These are phyloP conservation scores for Oligia strigilis DNA, from an alignment of 2,888 invertebrate genomes.

Conservation along the genomic window DNA sequence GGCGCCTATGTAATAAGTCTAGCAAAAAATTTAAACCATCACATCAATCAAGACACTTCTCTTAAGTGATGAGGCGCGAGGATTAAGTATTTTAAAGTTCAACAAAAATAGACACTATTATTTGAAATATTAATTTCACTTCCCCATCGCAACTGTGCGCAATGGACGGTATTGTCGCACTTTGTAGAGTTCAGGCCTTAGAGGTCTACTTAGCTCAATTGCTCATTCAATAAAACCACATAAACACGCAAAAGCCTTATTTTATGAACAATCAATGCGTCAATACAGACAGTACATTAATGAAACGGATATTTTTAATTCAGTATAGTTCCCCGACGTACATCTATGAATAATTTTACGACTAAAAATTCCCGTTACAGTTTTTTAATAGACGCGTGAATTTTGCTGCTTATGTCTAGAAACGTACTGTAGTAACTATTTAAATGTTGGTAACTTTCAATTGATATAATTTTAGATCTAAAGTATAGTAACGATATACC, in stretches of 20 bases:
- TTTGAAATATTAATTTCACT: background rate
- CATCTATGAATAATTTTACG: constrained; percentile 37
- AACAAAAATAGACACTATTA: background rate
- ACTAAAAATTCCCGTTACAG: constrained; percentile 52
- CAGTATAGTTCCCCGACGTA: constrained; percentile 14
- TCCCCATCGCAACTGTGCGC: background rate
- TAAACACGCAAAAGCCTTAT: background rate
- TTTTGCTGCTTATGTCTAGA: constrained; percentile 22
- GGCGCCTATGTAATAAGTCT: background rate
- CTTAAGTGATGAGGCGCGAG: background rate
- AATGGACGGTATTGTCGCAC: background rate
- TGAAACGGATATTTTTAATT: constrained; percentile 19
- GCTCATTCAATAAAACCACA: background rate
- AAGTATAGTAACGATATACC: background rate
- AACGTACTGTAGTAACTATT: background rate
- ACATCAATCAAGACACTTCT: background rate
- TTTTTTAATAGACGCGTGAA: constrained; percentile 41
- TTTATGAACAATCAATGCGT: background rate
- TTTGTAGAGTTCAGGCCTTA: background rate
- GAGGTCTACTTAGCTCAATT: background rate
- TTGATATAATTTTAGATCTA: constrained; percentile 2
- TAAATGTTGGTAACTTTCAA: constrained; percentile 10
- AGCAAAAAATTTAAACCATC: background rate
- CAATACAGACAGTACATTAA: constrained; percentile 1
- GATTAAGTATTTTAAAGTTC: background rate